Evolutionary conservation across 2,888 invertebrate species (phyloP).

Genomic region (Ennomos erosarius): DNA sequence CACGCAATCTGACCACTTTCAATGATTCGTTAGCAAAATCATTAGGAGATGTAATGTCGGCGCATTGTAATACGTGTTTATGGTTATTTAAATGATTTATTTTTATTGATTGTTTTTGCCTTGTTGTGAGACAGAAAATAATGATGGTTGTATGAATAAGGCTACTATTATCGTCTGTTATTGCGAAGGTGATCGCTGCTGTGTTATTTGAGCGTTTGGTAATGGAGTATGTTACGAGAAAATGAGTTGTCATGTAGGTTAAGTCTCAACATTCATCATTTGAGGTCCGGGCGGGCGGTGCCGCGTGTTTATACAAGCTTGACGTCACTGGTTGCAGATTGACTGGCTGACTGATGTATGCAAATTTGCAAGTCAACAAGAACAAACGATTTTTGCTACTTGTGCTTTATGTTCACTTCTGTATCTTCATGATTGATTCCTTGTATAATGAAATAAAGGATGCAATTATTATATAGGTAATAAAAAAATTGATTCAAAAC

Average conservation of each 20-base stretch:
- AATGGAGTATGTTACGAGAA: constrained; percentile 79
- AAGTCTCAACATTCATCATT: constrained; percentile 72
- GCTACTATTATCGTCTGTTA: constrained; percentile 74
- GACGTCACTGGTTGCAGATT: constrained; percentile 36
- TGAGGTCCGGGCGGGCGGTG: constrained; percentile 33
- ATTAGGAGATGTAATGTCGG: constrained; percentile 84
- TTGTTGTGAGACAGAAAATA: constrained; percentile 84
- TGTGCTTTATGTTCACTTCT: not conserved
- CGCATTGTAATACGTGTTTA: constrained; percentile 84
- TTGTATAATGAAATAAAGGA: no score
- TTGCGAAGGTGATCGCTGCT: constrained; percentile 80
- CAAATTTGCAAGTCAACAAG: constrained; percentile 29
- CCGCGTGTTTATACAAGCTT: constrained; percentile 50
- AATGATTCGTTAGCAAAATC: constrained; percentile 86
- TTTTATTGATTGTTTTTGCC: constrained; percentile 85
- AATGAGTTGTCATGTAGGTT: constrained; percentile 81
- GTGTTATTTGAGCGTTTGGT: constrained; percentile 79
- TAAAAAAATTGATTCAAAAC: no score
- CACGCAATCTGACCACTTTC: constrained; percentile 84
- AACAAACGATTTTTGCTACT: constrained; percentile 1
- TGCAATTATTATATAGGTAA: no score
- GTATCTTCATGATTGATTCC: constrained; percentile 5
- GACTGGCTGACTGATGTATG: constrained; percentile 55
- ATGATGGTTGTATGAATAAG: constrained; percentile 80
- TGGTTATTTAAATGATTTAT: constrained; percentile 86